Base-by-base conservation (phyloP, 2,113 vertebrate species). In the Brachypteracias leptosomus region DNA sequence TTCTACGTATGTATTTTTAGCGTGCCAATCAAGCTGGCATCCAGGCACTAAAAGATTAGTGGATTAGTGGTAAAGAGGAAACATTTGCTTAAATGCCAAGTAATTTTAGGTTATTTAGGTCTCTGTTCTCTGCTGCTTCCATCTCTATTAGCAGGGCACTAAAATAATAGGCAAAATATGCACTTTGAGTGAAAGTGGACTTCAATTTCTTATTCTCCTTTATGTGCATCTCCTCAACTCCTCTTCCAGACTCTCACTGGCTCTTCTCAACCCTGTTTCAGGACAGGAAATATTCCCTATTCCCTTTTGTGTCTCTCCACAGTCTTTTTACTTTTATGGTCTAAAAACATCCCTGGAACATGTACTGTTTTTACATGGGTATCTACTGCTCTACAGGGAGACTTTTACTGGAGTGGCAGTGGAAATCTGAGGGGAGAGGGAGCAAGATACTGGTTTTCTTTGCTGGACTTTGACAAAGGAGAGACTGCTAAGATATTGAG, bases 51-150 rank as follows among this genome's bases (percentile, higher is more conserved):
- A 28, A 85, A 88, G 90, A 71, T 85, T 49, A 85, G 35, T 38
- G 61, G 76, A 71, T 94, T 93, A 90, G 67, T 42, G 24, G 62
- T 62, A 44, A 90, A 93, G 67, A 95, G 28, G 79, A 94, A 93
- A 31, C 22, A n/a, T 17, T 95, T 86, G 17, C 63, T 93, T 57
- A 90, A 86, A 86, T 77, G 29, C 28, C 29, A 51, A 66, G 20
- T 42, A 73, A 73, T 85, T 85, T 85, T 52, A 51, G 38, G 58
- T 42, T 90, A 35, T 86, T 93, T 77, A 77, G 55, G 51, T 62
- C 33, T 74, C 58, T 57, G 26, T 42, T 89, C 63, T 35, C 8
- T 40, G 24, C 38, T 85, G 44, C 66, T 88, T 85, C 82, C 9
- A 36, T 35, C 35, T 58, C 24, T 85, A 8, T 18, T 62, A 35